Base-by-base conservation (phyloP, 37 sponge, comb jelly and placozoan species). In the Eunapius fragilis region DNA sequence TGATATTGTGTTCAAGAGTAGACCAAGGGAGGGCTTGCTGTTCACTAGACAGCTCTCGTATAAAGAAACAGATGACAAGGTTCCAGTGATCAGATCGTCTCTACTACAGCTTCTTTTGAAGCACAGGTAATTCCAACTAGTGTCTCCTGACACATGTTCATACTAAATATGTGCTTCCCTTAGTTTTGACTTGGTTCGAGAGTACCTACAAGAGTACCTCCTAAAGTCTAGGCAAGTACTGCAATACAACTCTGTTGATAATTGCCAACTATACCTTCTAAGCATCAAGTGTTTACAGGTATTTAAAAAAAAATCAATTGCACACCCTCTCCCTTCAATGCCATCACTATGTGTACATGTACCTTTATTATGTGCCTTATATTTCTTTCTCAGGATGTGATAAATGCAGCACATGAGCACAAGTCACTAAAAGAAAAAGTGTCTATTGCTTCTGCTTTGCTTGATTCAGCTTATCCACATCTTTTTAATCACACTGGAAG, bases 81-180 rank as follows among this genome's bases (percentile, higher is more conserved):
- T 50, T 28, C 95, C 95, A 48, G 82, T 86, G 3, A 83, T 94
- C n/a, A 38, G 95, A 82, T 91, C 95, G 7, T 77, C 84, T 5
- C 78, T 93, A 25, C 81, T 93, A 3, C 90, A 89, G 73, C 77
- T 93, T 27, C 84, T 93, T 7, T 35, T 93, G 77, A 71, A 75
- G 48, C 78, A 84, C 76, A 77, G 74, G 93, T 93, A 45, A 72
- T 76, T 48, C 28, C 26, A 24, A 37, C 70, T 25, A 37, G 41
- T 41, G 41, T 41, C 41, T 41, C 41, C 41, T 41, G 41, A 41
- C 41, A 41, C 41, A 41, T 6, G 41, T 41, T 41, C 41, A 9
- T 41, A 41, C 41, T 41, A 41, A 41, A 41, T 41, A 41, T 41
- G 41, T 41, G 41, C 41, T 41, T 41, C 41, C 41, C 41, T 41